Evolutionary conservation across 2,888 invertebrate genomes (phyloP), one percentile per base, ranked within the genome.

Genomic region (Hydraecia micacea): DNA sequence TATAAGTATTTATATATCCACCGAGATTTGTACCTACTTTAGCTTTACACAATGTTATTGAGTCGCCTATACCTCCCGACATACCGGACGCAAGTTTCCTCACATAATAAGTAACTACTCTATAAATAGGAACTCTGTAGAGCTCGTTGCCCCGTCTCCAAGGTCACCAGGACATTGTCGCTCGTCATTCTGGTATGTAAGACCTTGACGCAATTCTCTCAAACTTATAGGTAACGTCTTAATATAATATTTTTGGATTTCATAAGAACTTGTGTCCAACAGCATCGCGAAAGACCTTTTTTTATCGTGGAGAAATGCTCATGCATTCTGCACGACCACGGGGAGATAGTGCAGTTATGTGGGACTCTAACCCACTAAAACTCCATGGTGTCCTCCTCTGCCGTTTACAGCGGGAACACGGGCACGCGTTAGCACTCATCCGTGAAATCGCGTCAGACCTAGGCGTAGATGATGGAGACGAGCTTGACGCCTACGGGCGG

Each of bases 121-220:
- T 86, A 84, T 73, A 84, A 84, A 83, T 73, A 87, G 36, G 18
- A 21, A 18, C n/a, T 39, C 52, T 18, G 25, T 25, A 39, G 62
- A 79, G 42, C 71, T 72, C 36, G n/a, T 52, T 75, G 32, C 67
- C 62, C 39, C 36, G 55, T 55, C 39, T 8, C 9, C 75, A 84
- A 88, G 88, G 86, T 71, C 76, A 75, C 7, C 70, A 69, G 80
- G 80, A 83, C 80, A 73, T 88, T 83, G 78, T 66, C 84, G 55
- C 70, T 49, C 49, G 73, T 52, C 66, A 39, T 36, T 70, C 68
- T 32, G 60, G 81, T 73, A 32, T 46, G 21, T 15, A 32, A 62
- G 21, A 60, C 75, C 71, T 74, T 78, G 72, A 62, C 13, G 67
- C 52, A 39, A 58, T 42, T n/a, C 49, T 52, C 42, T 71, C 71